These are phyloP conservation scores for Zeugodacus cucurbitae DNA, from an alignment of 1,140 invertebrate species.

Conservation along the genomic window DNA sequence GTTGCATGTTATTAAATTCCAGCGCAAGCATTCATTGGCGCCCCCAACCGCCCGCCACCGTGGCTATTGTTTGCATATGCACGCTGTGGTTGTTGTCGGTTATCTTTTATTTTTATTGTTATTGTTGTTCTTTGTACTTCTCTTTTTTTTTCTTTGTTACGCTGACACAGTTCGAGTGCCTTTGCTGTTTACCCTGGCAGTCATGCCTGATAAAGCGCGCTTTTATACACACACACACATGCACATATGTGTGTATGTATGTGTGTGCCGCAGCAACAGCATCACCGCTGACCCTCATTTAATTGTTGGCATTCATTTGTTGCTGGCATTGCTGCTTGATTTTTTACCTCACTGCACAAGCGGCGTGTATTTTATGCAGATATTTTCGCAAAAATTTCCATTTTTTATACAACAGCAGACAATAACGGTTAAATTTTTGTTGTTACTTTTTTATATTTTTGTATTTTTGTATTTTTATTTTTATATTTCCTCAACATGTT, in stretches of 20 bases:
- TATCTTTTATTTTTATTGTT: not conserved
- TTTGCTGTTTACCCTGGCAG: not conserved
- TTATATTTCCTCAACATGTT: not conserved
- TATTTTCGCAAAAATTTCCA: not conserved
- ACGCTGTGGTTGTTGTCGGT: not conserved
- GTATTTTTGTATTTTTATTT: not conserved
- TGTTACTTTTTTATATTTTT: not conserved
- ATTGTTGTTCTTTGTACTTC: not conserved
- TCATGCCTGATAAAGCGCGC: no score
- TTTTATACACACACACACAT: no score
- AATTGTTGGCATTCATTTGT: constrained; percentile 32
- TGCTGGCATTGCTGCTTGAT: not conserved
- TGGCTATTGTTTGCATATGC: not conserved
- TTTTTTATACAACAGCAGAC: not conserved
- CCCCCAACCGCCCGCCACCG: not conserved
- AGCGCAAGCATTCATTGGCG: not conserved
- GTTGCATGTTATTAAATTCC: constrained; percentile 22
- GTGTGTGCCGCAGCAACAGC: not conserved
- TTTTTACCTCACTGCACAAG: not conserved
- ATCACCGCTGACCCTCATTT: constrained; percentile 36
- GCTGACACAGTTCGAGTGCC: not conserved
- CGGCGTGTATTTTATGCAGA: not conserved
- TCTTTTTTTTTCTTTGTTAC: not conserved
- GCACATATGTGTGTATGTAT: not conserved
- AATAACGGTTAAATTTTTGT: not conserved